Base-by-base conservation (phyloP, 2,113 vertebrate species). In the Misgurnus anguillicaudatus region DNA sequence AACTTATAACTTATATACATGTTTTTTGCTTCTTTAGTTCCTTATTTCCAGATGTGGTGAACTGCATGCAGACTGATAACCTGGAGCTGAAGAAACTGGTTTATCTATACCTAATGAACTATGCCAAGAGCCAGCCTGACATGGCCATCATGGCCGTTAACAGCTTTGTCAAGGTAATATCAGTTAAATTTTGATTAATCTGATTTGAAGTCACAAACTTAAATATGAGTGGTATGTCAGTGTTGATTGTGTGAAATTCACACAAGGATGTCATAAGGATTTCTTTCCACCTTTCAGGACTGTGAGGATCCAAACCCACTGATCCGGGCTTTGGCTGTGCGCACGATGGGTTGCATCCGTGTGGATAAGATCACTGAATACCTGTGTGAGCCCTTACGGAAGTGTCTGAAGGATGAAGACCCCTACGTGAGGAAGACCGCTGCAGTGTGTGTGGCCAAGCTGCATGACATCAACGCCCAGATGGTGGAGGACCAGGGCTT, bases 141-240 rank as follows among this genome's bases (percentile, higher is more conserved):
- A 99, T 99, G 98, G 98, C 98, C 90, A 99, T 99, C 89, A 99
- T 99, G 98, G 98, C 97, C 1, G 98, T 99, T 85, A 99, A 99
- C 92, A 99, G 97, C 91, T 99, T 99, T 80, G 98, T 99, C 77
- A 99, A 99, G 96, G 98, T 91, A 92, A 21, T 47, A 51, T 16
- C 14, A 31, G 6, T 7, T 64, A 24, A 38, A 42, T n/a, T 57
- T 10, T 41, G 11, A 57, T 77, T 36, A 61, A 41, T 24, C 4
- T 31, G 39, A 42, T 24, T 9, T 4, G 6, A 39, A 36, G 53
- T 11, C 11, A 13, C 9, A 36, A 14, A 8, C 36, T 31, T 64
- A 39, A 47, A 19, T 45, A 42, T 10, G 13, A 9, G 17, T 65
- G 31, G 4, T 70, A 24, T 51, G 45, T 24, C 38, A 65, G 38